Evolutionary conservation across 2,113 vertebrate species (phyloP).

Genomic region (Regulus satrapa): DNA sequence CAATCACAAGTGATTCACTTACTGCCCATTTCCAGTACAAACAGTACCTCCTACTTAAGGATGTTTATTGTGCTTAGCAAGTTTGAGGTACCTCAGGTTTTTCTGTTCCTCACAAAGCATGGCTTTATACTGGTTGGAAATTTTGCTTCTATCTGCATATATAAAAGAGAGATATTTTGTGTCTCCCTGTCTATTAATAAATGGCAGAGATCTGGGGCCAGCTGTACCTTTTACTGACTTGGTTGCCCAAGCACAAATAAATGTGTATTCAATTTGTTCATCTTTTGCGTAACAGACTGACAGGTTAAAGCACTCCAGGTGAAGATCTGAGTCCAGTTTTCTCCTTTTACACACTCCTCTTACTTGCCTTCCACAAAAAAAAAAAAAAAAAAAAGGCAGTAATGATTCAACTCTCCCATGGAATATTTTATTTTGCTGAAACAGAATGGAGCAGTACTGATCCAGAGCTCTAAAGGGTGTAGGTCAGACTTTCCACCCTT

Average conservation of each 20-base stretch:
- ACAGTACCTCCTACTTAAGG: background rate
- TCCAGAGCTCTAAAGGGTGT: background rate
- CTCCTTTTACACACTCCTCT: background rate
- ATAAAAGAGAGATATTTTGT: background rate
- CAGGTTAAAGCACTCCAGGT: background rate
- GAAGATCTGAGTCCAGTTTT: background rate
- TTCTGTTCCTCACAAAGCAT: background rate
- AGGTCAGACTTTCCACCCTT: background rate
- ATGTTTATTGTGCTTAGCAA: background rate
- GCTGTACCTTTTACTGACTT: background rate
- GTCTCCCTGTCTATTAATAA: background rate
- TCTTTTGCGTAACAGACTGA: background rate
- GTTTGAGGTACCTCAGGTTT: background rate
- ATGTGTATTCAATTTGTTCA: background rate
- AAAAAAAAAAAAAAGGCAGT: background rate
- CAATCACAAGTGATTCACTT: background rate
- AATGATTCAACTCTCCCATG: background rate
- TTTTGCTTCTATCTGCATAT: background rate
- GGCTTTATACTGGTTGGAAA: background rate
- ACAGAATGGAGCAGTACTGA: background rate
- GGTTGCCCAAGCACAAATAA: background rate
- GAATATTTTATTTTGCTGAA: background rate
- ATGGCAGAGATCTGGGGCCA: background rate
- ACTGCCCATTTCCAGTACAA: background rate
- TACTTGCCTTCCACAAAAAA: background rate